Evolutionary conservation across 1,140 invertebrate species (phyloP), one percentile per base, ranked within the genome.

Genomic region (Calephelis nemesis): DNA sequence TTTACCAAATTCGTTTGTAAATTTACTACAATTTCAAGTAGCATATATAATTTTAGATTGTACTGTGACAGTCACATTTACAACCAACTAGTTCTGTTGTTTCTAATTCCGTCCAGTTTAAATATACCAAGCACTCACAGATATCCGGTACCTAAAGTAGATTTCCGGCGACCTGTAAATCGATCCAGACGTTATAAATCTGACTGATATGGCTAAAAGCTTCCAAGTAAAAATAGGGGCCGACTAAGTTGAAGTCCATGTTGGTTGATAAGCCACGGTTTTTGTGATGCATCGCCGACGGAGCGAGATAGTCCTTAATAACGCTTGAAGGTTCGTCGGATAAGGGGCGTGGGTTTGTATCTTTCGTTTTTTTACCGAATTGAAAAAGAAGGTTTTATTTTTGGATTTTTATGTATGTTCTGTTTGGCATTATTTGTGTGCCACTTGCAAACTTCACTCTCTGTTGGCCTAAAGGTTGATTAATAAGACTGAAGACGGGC

Each of bases 181-280:
- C 78, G 86, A 65, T 49, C 47, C 63, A 39, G 63, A 65, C 76
- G 77, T 82, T 82, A 85, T 90, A 89, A 88, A 87, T 88, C 81
- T 84, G 74, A 71, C 70, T 73, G 86, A 89, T 91, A 89, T 82
- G 82, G 83, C 70, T 89, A 85, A 88, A 85, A 88, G 86, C 85
- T 78, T 83, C 81, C 78, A 74, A 77, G 79, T 83, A 85, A 85
- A 88, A 91, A 88, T 86, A 86, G 81, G 83, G 82, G 60, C 78
- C 78, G 74, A 72, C 72, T 87, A 89, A 91, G 88, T 87, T 77
- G 80, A 84, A 80, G 83, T 87, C 83, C 87, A 79, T 89, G 87
- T 91, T 72, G 54, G 54, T 30, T 83, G 88, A 91, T 88, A 91
- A 88, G 83, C 77, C 71, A 39, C 11, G 83, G 84, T 91, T 91